Percentiles rank a stretch among this genome's conserved stretches.
Conservation (phyloP, 2,113 vertebrate species). For the Clarias macrocephalus region DNA sequence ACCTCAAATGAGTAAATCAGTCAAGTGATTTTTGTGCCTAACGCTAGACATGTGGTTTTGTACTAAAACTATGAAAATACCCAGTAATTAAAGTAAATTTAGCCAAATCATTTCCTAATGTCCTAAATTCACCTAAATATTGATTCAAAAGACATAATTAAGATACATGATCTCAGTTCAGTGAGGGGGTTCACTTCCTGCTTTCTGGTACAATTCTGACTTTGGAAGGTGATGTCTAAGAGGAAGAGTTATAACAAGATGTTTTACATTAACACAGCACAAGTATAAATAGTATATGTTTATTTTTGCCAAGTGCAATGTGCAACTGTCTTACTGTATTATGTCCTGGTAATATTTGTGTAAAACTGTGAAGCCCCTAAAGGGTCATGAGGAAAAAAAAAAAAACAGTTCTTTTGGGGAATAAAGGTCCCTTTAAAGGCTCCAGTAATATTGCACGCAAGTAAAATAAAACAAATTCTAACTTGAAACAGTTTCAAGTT, state of each 20-base stretch:
- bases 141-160: background rate
- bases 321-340: background rate
- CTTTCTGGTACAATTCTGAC: background rate
- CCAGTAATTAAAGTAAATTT: background rate
- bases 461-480: background rate
- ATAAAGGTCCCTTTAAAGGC: too few relatives aligned
- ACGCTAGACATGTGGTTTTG: background rate
- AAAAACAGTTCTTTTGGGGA: too few relatives aligned
- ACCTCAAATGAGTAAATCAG: background rate
- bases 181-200: background rate
- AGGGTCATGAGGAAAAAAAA: too few relatives aligned
- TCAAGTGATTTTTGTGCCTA: background rate
- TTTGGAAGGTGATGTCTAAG: background rate
- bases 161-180: background rate
- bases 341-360: background rate
- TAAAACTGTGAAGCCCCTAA: background rate
- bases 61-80: background rate
- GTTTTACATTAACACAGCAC: background rate
- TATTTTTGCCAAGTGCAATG: background rate
- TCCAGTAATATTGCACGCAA: background rate
- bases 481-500: too few relatives aligned
- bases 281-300: background rate
- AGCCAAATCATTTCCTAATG: background rate
- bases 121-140: background rate
- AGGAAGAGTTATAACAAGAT: background rate